These are phyloP conservation scores for Stichopus horrens DNA, from an alignment of 53 echinoderm and acorn worm species.

Conservation along the genomic window DNA sequence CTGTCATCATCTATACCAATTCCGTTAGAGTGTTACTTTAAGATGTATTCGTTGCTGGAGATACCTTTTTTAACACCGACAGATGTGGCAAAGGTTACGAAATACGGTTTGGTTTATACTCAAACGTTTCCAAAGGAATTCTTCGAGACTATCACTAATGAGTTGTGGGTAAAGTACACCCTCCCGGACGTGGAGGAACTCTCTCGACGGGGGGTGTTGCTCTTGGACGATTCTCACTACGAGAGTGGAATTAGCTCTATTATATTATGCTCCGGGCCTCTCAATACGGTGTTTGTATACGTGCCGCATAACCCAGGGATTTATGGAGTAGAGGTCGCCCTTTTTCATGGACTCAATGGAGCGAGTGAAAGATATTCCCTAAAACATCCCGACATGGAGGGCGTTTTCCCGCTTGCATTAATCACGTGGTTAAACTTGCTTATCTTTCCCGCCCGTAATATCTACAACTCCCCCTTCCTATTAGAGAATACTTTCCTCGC, in stretches of 20 bases:
- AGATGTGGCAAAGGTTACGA: neutral
- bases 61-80: neutral
- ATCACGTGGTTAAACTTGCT: too few relatives aligned
- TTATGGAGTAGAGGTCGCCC: too few relatives aligned
- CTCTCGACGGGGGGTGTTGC: neutral
- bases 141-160: neutral
- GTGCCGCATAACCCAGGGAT: neutral
- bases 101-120: neutral
- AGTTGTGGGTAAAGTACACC: neutral
- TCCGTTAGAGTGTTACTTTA: too few relatives aligned
- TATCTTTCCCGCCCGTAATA: too few relatives aligned
- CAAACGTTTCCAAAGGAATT: neutral
- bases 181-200: neutral
- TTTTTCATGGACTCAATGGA: too few relatives aligned
- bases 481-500: too few relatives aligned
- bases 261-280: neutral
- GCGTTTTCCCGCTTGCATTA: too few relatives aligned
- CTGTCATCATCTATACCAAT: too few relatives aligned
- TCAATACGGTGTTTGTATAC: neutral
- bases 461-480: too few relatives aligned
- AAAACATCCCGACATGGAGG: too few relatives aligned
- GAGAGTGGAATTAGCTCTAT: slow-evolving; percentile 1
- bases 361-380: too few relatives aligned
- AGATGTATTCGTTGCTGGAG: too few relatives aligned
- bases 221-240: neutral